Evolutionary conservation across 2,888 invertebrate genomes (phyloP).

Genomic region (Trimorus sp.): DNA sequence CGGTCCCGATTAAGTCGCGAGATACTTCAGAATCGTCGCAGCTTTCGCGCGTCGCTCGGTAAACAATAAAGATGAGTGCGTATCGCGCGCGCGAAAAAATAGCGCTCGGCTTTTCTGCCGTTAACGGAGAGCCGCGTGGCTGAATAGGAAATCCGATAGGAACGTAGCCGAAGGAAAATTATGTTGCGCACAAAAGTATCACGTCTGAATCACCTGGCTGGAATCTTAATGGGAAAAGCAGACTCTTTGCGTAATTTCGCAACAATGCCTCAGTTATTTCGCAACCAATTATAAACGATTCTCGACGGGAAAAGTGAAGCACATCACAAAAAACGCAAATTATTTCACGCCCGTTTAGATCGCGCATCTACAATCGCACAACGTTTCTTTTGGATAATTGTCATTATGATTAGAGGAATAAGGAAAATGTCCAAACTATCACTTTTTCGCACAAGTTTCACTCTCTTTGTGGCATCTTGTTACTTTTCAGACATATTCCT

Average conservation of each 20-base stretch:
- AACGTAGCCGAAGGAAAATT: constrained; percentile 37
- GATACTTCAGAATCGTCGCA: constrained; percentile 35
- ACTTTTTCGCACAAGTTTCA: too few relatives aligned
- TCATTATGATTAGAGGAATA: too few relatives aligned
- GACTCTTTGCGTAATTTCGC: constrained; percentile 23
- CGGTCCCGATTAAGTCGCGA: constrained; percentile 38
- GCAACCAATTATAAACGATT: constrained; percentile 31
- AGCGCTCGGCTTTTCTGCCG: neutral
- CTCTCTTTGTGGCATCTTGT: too few relatives aligned
- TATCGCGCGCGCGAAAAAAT: constrained; percentile 37
- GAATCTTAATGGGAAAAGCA: constrained; percentile 47
- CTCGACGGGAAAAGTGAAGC: neutral
- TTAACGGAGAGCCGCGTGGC: constrained; percentile 7
- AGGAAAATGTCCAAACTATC: too few relatives aligned
- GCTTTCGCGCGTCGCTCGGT: constrained; percentile 20
- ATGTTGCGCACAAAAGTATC: constrained; percentile 45
- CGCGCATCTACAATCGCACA: too few relatives aligned
- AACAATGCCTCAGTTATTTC: constrained; percentile 31
- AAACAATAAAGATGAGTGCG: constrained; percentile 32
- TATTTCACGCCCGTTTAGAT: too few relatives aligned
- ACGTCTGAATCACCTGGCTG: constrained; percentile 26
- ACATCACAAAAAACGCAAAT: neutral
- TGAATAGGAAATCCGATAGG: constrained; percentile 48
- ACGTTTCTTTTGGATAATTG: too few relatives aligned
- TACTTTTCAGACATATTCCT: too few relatives aligned